These are phyloP conservation scores for Distichodus sexfasciatus DNA, from an alignment of 2,797 vertebrate genomes.

Conservation along the genomic window DNA sequence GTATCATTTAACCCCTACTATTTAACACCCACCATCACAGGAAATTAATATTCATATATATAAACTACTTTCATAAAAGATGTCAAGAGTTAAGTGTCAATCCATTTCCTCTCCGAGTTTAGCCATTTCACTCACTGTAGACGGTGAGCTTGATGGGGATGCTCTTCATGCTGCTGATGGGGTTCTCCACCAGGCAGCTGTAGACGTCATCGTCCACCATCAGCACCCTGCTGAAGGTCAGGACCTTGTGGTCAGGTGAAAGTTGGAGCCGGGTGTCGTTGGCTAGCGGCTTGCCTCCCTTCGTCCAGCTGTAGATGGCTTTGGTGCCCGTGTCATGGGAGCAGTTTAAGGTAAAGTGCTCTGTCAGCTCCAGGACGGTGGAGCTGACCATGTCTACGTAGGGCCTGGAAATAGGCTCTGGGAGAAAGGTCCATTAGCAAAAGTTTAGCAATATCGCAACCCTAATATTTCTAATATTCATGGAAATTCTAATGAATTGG, in stretches of 20 bases:
- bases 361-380: conserved; percentile 88
- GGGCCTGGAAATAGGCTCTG: conserved; percentile 87
- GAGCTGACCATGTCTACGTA: conserved; percentile 80
- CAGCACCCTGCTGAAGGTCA: conserved; percentile 87
- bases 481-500: no score
- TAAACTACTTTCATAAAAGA: no score
- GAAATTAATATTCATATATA: no score
- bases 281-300: conserved; percentile 82
- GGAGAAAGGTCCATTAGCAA: no score
- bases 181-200: conserved; percentile 85
- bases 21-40: no score
- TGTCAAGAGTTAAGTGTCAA: no score
- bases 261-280: conserved; percentile 85
- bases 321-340: conserved; percentile 91
- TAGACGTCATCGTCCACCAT: conserved; percentile 89
- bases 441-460: no score
- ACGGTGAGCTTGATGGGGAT: conserved; percentile 84
- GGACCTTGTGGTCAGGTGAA: conserved; percentile 84
- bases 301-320: conserved; percentile 88
- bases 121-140: conserved; percentile 80
- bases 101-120: neutral
- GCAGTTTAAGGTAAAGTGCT: conserved; percentile 89
- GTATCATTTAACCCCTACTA: neutral
- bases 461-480: no score
- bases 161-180: conserved; percentile 83